phyloP scores from a whole-genome alignment of 2,113 vertebrate genomes.

The Gallinago paraguaiae region DNA sequence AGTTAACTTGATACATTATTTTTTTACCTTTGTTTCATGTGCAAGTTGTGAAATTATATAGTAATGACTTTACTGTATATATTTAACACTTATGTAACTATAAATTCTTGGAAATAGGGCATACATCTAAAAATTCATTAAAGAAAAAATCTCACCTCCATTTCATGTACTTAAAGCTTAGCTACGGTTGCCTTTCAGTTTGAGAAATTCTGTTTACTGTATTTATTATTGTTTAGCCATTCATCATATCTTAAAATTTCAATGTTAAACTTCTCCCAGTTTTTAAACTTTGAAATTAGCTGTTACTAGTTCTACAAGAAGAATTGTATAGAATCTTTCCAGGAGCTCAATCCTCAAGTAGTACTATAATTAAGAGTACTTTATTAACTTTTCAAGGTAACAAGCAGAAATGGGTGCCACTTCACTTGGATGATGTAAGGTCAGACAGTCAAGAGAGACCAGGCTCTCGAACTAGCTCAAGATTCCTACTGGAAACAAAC shows the following conservation, averaged over 20 bases:
- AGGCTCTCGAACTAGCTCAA: slow-evolving; percentile 70
- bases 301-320: not conserved
- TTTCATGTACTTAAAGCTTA: not conserved
- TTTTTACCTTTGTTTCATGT: not conserved
- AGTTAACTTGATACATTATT: not conserved
- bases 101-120: not conserved
- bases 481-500: slow-evolving; percentile 75
- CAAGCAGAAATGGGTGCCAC: slow-evolving; percentile 92
- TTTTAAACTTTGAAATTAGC: not conserved
- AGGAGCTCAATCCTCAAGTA: not conserved
- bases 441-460: slow-evolving; percentile 79
- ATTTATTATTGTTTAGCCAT: not conserved
- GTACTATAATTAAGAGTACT: slow-evolving; percentile 3
- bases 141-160: not conserved
- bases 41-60: not conserved
- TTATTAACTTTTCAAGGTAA: slow-evolving; percentile 79
- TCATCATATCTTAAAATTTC: not conserved
- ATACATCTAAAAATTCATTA: not conserved
- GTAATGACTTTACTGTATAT: not conserved
- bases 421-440: slow-evolving; percentile 84
- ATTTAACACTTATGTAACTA: not conserved
- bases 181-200: not conserved
- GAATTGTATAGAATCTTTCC: not conserved
- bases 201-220: not conserved
- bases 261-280: not conserved